A percentile compares a stretch with the other conserved stretches of the same genome.
phyloP scores from a whole-genome alignment of 1,140 invertebrate genomes.

The Holcopasites calliopsidis region DNA sequence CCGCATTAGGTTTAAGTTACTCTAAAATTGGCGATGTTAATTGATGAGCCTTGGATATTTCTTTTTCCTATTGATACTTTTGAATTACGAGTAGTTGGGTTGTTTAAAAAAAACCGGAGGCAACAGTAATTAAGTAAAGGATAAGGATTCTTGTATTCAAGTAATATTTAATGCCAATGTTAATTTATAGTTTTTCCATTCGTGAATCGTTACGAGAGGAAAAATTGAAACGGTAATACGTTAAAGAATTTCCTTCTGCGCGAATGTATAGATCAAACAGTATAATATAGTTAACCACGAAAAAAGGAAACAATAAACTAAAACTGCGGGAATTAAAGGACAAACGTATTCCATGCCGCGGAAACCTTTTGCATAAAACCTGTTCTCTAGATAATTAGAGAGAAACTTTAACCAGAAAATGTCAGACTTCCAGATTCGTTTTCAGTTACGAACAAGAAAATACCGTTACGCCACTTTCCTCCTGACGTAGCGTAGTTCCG shows the following conservation, averaged over 20 bases:
- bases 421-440: background rate
- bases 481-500: background rate
- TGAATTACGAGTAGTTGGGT: no score
- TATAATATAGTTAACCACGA: background rate
- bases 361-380: conserved; percentile 7
- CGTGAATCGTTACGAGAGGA: no score
- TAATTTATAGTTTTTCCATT: no score
- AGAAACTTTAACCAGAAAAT: conserved; percentile 18
- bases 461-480: background rate
- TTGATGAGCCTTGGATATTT: no score
- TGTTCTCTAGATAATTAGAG: conserved; percentile 15
- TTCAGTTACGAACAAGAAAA: background rate
- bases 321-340: conserved; percentile 4
- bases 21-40: no score
- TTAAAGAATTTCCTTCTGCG: conserved; percentile 2
- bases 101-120: no score
- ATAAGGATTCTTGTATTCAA: no score
- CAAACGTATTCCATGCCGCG: background rate
- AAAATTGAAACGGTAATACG: background rate
- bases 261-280: background rate
- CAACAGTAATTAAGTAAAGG: no score
- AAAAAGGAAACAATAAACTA: conserved; percentile 4
- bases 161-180: no score
- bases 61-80: no score
- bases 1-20: no score